Evolutionary conservation across 1,140 invertebrate species (phyloP).

Genomic region (Lasioglossum albipes): DNA sequence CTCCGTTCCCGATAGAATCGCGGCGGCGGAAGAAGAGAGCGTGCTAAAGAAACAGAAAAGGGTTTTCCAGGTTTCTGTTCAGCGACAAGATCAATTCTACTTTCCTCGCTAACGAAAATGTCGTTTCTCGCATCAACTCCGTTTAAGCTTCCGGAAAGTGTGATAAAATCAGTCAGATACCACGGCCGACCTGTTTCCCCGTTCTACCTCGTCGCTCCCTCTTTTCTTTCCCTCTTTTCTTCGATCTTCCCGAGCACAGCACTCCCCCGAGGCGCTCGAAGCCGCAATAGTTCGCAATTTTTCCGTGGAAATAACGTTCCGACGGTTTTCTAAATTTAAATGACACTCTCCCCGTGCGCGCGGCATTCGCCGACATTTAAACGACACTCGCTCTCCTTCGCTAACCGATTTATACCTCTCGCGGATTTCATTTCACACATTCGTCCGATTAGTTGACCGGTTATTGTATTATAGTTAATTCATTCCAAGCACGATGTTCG

Average conservation of each 20-base stretch:
- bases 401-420: no score
- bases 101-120: conserved; percentile 54
- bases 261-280: not conserved
- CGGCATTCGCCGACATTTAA: not conserved
- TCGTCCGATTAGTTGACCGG: no score
- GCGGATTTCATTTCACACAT: no score
- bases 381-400: no score
- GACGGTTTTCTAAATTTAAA: conserved; percentile 49
- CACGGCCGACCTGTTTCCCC: not conserved
- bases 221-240: not conserved
- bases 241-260: conserved; percentile 11
- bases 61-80: conserved; percentile 9
- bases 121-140: conserved; percentile 56
- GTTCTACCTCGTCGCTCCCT: not conserved
- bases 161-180: conserved; percentile 60
- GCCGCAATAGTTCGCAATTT: conserved; percentile 60
- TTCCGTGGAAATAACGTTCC: conserved; percentile 48
- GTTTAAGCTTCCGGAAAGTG: conserved; percentile 50
- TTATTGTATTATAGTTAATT: no score
- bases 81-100: conserved; percentile 54
- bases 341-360: conserved; percentile 19
- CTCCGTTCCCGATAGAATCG: not conserved
- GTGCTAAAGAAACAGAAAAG: not conserved
- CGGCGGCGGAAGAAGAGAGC: no score
- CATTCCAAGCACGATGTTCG: no score